Conservation (phyloP, 1,140 invertebrate species). For the Neodiprion fabricii region DNA sequence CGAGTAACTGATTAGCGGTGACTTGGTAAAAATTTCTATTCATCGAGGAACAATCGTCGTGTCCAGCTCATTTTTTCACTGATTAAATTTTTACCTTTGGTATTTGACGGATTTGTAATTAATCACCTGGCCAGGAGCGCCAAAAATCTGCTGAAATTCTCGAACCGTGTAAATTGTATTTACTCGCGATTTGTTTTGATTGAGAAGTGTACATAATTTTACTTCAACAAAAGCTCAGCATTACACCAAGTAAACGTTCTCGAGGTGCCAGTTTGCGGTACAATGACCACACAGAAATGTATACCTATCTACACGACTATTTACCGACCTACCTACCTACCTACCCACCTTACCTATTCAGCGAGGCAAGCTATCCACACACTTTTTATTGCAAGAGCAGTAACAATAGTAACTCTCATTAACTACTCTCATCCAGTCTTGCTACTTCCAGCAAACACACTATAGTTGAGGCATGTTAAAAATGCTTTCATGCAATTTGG, state of each 20-base stretch:
- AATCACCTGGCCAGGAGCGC: no score
- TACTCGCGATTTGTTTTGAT: no score
- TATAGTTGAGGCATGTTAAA: background rate
- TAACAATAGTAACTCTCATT: conserved; percentile 8
- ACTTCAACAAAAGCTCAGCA: background rate
- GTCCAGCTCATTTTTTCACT: no score
- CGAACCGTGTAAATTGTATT: no score
- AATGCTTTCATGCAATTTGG: background rate
- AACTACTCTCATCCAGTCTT: conserved; percentile 5
- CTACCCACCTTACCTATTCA: background rate
- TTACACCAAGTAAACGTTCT: background rate
- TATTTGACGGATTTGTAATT: no score
- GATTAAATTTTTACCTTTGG: no score
- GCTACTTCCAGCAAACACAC: background rate
- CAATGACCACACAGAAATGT: background rate
- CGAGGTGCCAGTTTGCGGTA: background rate
- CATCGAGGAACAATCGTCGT: no score
- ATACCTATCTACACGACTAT: background rate
- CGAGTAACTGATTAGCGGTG: no score
- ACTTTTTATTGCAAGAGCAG: background rate
- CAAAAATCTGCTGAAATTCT: no score
- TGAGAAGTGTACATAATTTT: background rate
- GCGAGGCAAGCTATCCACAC: background rate
- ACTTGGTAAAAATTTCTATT: no score
- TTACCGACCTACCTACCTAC: background rate